These are phyloP conservation scores for Masnerella sp. DNA, from an alignment of 2,888 invertebrate species.

Conservation along the genomic window DNA sequence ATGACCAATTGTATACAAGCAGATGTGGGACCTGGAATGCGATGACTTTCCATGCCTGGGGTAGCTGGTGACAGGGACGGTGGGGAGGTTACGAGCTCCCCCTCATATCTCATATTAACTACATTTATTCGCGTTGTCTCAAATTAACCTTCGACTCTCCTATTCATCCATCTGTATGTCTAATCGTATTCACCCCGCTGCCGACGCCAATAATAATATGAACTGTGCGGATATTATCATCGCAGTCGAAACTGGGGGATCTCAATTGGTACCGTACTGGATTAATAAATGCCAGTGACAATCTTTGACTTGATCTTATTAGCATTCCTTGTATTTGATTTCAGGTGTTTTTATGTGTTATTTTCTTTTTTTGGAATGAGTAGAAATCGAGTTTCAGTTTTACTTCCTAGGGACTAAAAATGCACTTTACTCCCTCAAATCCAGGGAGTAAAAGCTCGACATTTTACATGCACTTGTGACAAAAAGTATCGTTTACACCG, in stretches of 20 bases:
- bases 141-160: conserved; percentile 75
- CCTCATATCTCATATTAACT: conserved; percentile 75
- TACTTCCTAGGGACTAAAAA: too few species aligned
- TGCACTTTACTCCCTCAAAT: too few species aligned
- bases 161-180: conserved; percentile 65
- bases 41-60: conserved; percentile 67
- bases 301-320: conserved; percentile 12
- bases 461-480: too few species aligned
- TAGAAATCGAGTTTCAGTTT: too few species aligned
- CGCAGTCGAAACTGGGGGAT: conserved; percentile 63
- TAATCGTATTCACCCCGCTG: conserved; percentile 59
- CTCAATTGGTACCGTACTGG: conserved; percentile 31
- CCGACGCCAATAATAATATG: conserved; percentile 66
- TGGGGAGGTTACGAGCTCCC: conserved; percentile 66
- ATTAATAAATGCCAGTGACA: conserved; percentile 39
- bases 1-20: conserved; percentile 58
- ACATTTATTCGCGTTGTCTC: conserved; percentile 77
- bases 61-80: conserved; percentile 67
- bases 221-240: conserved; percentile 70
- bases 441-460: too few species aligned
- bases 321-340: conserved; percentile 5
- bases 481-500: too few species aligned
- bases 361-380: too few species aligned
- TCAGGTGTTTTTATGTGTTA: not conserved
- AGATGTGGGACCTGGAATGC: conserved; percentile 69